Percentiles rank a stretch among this genome's conserved stretches.
phyloP scores from a whole-genome alignment of 2,113 vertebrate species.

The Cygnus buccinator region DNA sequence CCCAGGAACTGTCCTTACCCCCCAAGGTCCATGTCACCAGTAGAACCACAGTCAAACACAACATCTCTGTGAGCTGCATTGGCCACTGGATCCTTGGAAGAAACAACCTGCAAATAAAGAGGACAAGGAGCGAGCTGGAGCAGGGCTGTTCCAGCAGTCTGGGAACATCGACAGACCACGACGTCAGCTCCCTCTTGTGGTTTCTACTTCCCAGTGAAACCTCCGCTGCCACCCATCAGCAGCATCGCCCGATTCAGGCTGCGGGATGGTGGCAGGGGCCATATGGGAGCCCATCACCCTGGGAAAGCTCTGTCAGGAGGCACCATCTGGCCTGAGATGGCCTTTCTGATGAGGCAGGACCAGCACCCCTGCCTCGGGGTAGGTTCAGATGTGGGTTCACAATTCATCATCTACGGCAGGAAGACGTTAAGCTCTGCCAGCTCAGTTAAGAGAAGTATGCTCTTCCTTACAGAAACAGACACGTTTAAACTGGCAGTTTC shows the following conservation, averaged over 20 bases:
- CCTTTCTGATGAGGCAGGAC: background rate
- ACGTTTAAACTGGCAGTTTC: background rate
- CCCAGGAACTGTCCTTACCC: slow-evolving; percentile 24
- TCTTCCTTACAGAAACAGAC: background rate
- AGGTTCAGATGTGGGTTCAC: background rate
- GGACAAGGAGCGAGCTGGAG: background rate
- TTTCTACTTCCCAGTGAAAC: background rate
- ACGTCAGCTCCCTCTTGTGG: background rate
- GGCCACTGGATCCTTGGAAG: background rate
- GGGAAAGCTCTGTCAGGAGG: background rate
- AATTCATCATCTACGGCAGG: fast-evolving
- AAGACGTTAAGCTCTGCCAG: background rate
- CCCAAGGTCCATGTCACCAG: background rate
- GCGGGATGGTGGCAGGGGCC: background rate
- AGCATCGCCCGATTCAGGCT: fast-evolving
- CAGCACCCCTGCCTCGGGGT: background rate
- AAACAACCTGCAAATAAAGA: background rate
- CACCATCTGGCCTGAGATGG: background rate
- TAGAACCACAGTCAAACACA: background rate
- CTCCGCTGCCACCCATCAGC: background rate
- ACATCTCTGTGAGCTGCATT: background rate
- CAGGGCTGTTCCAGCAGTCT: fast-evolving
- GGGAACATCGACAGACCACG: no score
- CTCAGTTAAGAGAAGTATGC: fast-evolving
- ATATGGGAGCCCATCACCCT: background rate